Evolutionary conservation across 2,888 invertebrate genomes (phyloP), one percentile per base, ranked within the genome.

Genomic region (Dasysyrphus albostriatus): DNA sequence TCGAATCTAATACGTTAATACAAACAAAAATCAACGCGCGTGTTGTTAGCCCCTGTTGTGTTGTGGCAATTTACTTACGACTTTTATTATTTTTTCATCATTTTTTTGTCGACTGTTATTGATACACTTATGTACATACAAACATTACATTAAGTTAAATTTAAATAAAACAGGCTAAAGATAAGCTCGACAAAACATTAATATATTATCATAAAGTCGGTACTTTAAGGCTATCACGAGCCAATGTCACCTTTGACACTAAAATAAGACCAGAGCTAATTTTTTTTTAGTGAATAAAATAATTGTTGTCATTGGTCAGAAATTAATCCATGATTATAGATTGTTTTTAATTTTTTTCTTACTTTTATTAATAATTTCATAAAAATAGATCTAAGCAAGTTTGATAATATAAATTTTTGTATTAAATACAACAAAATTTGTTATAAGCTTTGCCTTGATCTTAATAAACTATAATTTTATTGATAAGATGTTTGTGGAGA

Each of bases 261-360:
- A 59, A 12, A 24, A 34, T 24, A 47, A 58, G 19, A 67, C 59
- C 67, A 73, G 54, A 76, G 42, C 24, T 56, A 37, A 37, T 54
- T 24, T 54, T 69, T 72, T 51, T 65, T 54, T 39, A 51, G 67
- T 49, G 44, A 67, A 51, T 44, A 74, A 70, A 77, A 67, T 67
- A 73, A 70, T 9, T 83, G 67, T 87, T 87, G 87, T 72, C 82
- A 87, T 79, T 87, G 87, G 83, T 87, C 83, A 83, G 75, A 78
- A 75, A 14, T 56, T 8, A 74, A 78, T 70, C 74, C 65, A 19
- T 44, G 34, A 29, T 51, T 9, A 61, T 39, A 58, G 14, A 16
- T 9, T 12, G n/a, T 9, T 32, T 39, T 8, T 39, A 2, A 24
- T 37, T 39, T 37, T 32, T 6, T 8, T 47, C 0, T 32, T 5